Evolutionary conservation across 1,140 invertebrate species (phyloP).

Genomic region (Zaprionus gabonicus): DNA sequence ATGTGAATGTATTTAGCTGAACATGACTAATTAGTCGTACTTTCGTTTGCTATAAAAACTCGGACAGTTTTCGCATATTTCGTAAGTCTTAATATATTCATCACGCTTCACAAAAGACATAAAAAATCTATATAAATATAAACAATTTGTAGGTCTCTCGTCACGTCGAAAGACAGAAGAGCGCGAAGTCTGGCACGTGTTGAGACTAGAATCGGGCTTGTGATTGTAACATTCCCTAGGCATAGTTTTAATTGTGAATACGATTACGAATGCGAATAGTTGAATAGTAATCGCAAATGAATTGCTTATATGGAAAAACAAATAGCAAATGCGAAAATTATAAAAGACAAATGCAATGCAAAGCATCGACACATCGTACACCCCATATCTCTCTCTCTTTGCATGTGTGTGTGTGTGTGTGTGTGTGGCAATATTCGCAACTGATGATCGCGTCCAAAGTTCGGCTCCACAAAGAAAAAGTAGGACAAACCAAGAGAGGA

Average conservation of each 20-base stretch:
- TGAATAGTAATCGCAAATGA: background rate
- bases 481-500: slow-evolving; percentile 44
- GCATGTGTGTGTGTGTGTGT: background rate
- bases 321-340: background rate
- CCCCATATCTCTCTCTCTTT: slow-evolving; percentile 20
- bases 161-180: slow-evolving; percentile 44
- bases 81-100: background rate
- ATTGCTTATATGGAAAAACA: background rate
- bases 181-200: slow-evolving; percentile 38
- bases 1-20: background rate
- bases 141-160: slow-evolving; percentile 38
- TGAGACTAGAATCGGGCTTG: background rate
- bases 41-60: slow-evolving; percentile 8
- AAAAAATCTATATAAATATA: slow-evolving; percentile 18
- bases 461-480: slow-evolving; percentile 66
- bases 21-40: background rate
- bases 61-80: slow-evolving; percentile 1
- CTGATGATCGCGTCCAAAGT: slow-evolving; percentile 75
- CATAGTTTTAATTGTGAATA: slow-evolving; percentile 11
- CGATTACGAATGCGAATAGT: background rate
- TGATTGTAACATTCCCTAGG: slow-evolving; percentile 23
- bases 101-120: slow-evolving; percentile 17
- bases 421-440: slow-evolving; percentile 31
- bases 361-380: slow-evolving; percentile 11
- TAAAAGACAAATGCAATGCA: slow-evolving; percentile 7